These are phyloP conservation scores for Campoplex nolae DNA, from an alignment of 2,888 invertebrate species.

Conservation along the genomic window DNA sequence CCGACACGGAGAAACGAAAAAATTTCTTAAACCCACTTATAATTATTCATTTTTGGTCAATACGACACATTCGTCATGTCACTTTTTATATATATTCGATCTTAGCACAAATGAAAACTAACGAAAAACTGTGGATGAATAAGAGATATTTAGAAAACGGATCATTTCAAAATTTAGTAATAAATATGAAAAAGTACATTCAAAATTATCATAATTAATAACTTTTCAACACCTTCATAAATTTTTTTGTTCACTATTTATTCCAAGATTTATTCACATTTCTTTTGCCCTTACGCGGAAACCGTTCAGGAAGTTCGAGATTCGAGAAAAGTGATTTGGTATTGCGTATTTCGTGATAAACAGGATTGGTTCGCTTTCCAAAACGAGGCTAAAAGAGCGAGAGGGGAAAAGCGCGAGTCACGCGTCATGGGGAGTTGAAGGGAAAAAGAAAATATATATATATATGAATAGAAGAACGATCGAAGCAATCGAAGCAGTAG, in stretches of 20 bases:
- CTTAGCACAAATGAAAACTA: too few relatives aligned
- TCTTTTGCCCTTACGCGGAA: not conserved
- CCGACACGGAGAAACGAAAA: not conserved
- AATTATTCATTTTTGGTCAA: not conserved
- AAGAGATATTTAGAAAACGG: not conserved
- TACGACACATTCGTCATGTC: not conserved
- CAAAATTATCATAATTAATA: not conserved
- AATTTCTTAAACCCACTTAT: not conserved
- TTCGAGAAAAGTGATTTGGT: slow-evolving; percentile 5
- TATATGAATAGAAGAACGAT: not conserved
- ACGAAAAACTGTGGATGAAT: too few relatives aligned
- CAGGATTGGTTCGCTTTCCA: slow-evolving; percentile 10
- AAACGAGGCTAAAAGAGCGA: slow-evolving; percentile 8
- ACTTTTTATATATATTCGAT: not conserved
- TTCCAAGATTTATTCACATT: not conserved
- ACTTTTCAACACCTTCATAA: not conserved
- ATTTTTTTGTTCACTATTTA: not conserved
- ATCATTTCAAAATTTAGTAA: not conserved
- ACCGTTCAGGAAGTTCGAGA: not conserved
- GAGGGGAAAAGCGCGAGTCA: slow-evolving; percentile 22
- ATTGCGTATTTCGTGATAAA: slow-evolving; percentile 49
- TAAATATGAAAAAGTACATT: not conserved
- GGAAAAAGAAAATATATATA: slow-evolving; percentile 12
- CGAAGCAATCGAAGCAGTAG: slow-evolving; percentile 30
- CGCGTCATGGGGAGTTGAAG: not conserved